phyloP scores from a whole-genome alignment of 2,888 invertebrate genomes.

The Drosophila putrida region DNA sequence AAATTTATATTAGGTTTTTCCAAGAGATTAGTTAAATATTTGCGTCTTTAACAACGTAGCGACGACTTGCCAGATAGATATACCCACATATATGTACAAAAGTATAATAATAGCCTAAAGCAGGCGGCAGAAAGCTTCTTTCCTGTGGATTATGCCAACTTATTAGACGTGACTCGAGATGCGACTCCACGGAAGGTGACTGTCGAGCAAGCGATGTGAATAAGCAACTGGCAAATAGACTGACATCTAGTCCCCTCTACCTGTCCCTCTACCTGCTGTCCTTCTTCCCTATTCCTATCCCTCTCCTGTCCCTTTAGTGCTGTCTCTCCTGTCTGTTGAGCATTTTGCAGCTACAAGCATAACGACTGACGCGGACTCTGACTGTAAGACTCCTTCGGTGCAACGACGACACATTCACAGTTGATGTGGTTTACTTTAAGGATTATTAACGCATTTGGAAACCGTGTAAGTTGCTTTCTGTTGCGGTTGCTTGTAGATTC shows the following conservation, averaged over 20 bases:
- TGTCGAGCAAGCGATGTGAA: slow-evolving; percentile 14
- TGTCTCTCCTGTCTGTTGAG: slow-evolving; percentile 15
- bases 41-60: slow-evolving; percentile 27
- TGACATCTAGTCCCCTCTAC: slow-evolving; percentile 39
- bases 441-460: slow-evolving; percentile 61
- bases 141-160: slow-evolving; percentile 40
- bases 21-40: slow-evolving; percentile 56
- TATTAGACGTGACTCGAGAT: slow-evolving; percentile 37
- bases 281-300: neutral
- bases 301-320: neutral
- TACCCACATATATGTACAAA: neutral
- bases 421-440: slow-evolving; percentile 67
- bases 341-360: slow-evolving; percentile 20
- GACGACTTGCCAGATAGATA: slow-evolving; percentile 1
- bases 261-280: neutral
- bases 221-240: slow-evolving; percentile 35
- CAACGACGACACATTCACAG: slow-evolving; percentile 44
- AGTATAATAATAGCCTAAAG: slow-evolving; percentile 9
- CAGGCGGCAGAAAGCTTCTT: slow-evolving; percentile 15
- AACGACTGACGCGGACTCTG: slow-evolving; percentile 16
- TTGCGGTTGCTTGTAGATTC: slow-evolving; percentile 10
- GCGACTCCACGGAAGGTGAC: slow-evolving; percentile 12
- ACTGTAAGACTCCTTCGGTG: slow-evolving; percentile 5
- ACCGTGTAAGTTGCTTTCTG: slow-evolving; percentile 21
- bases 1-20: slow-evolving; percentile 68